A percentile compares a stretch with the other conserved stretches of the same genome.
These are phyloP conservation scores for Halcyon senegalensis DNA, from an alignment of 2,113 vertebrate species.

Conservation along the genomic window DNA sequence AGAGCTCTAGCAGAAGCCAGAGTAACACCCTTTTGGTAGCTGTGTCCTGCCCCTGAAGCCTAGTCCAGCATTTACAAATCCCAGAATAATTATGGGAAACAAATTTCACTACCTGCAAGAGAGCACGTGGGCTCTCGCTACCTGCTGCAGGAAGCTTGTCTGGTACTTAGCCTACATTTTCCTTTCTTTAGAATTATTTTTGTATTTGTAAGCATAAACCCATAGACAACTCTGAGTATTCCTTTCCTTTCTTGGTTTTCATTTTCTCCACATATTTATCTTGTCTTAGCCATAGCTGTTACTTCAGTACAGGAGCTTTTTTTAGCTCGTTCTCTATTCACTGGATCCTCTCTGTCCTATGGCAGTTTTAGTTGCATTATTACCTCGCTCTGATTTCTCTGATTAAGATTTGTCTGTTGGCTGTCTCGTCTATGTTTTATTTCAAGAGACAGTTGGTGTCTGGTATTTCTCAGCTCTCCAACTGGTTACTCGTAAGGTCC, in stretches of 20 bases:
- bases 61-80: background rate
- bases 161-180: background rate
- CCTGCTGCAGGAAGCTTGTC: background rate
- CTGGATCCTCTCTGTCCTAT: background rate
- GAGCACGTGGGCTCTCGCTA: background rate
- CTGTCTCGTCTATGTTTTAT: slow-evolving; percentile 26
- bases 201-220: background rate
- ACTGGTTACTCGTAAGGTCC: background rate
- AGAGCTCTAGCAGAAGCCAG: background rate
- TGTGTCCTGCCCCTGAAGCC: background rate
- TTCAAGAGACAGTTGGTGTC: slow-evolving; percentile 12
- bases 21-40: background rate
- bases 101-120: background rate
- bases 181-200: background rate
- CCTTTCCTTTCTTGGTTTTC: background rate
- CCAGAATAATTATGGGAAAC: background rate
- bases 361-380: slow-evolving; percentile 24
- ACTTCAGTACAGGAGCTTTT: background rate
- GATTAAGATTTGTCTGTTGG: slow-evolving; percentile 10
- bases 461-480: slow-evolving; percentile 11
- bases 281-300: background rate
- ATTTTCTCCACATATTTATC: background rate
- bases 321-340: background rate
- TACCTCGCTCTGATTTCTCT: slow-evolving; percentile 14
- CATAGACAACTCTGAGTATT: background rate